Base-by-base conservation (phyloP, 2,888 invertebrate species). In the Lydus trimaculatus region DNA sequence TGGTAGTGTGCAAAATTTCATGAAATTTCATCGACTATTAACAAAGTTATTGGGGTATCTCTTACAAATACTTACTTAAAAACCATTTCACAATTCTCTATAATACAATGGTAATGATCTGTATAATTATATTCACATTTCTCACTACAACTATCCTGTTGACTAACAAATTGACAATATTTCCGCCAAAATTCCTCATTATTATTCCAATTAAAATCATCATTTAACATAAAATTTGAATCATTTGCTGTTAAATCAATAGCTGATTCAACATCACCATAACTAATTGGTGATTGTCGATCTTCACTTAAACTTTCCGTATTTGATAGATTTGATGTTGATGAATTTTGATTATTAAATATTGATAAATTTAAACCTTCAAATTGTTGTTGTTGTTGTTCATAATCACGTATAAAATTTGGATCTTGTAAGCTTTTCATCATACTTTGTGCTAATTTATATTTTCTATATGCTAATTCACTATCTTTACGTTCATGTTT, bases 401-500 rank as follows among this genome's bases (percentile, higher is more conserved):
- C 52, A 6, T 52, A 52, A 25, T 52, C 52, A n/a, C 33, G 39
- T 23, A 31, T 0, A 23, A 43, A 67, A 67, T 15, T 59, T 17
- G 52, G 52, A 52, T 88, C 87, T 66, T 89, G 88, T 66, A 90
- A 87, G 6, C 89, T 88, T 73, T 89, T 83, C 84, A 83, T 89
- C 88, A 86, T 90, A 84, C 85, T 88, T 79, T 89, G 89, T 4
- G 86, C 84, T 72, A 91, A 84, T 83, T 91, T 90, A 84, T 90
- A 92, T 84, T 90, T 94, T 83, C 94, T 89, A 85, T 95, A 95
- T 7, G 93, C 94, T 84, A 94, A 88, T 82, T 98, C 98, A 36
- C 94, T 94, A 79, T 97, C 97, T 81, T 95, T 92, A 61, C 98
- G 90, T 85, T 99, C 98, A 85, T 99, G 99, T 83, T 98, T 98